A percentile compares a stretch with the other conserved stretches of the same genome.
Conservation (phyloP, 2,888 invertebrate genomes). For the Mellilla xanthometata region DNA sequence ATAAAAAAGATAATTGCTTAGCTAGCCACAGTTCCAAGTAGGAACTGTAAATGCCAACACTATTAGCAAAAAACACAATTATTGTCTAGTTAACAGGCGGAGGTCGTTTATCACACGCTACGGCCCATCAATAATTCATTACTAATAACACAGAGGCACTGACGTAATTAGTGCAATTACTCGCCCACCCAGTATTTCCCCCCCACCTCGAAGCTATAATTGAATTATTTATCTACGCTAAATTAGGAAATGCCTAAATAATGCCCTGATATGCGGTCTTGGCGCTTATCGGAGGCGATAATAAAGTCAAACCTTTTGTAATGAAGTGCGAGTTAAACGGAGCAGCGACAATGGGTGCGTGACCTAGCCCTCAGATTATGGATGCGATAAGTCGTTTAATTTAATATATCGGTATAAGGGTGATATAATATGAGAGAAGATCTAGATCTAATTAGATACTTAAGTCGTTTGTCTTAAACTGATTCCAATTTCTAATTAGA, state of each 20-base stretch:
- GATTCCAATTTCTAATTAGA: too few species aligned
- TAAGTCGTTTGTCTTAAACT: background rate
- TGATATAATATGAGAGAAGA: constrained; percentile 29
- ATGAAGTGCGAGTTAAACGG: constrained; percentile 60
- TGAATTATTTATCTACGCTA: constrained; percentile 71
- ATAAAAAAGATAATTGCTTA: constrained; percentile 18
- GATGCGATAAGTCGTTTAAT: constrained; percentile 39
- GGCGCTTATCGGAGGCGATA: constrained; percentile 55
- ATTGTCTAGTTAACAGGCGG: constrained; percentile 55
- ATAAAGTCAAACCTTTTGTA: constrained; percentile 52
- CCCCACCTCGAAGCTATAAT: constrained; percentile 52
- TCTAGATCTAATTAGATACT: constrained; percentile 22
- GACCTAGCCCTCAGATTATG: constrained; percentile 43
- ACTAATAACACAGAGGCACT: constrained; percentile 68
- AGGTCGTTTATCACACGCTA: constrained; percentile 63
- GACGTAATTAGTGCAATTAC: constrained; percentile 79
- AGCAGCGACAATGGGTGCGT: constrained; percentile 61
- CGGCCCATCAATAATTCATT: constrained; percentile 75
- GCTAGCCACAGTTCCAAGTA: constrained; percentile 24
- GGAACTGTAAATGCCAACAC: constrained; percentile 27
- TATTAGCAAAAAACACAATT: constrained; percentile 36
- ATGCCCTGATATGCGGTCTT: constrained; percentile 46
- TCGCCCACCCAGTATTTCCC: constrained; percentile 70
- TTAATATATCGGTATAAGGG: constrained; percentile 33
- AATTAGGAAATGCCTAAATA: constrained; percentile 47